Percentiles rank a stretch among this genome's conserved stretches.
phyloP scores from a whole-genome alignment of 2,797 vertebrate genomes.

The Enteromius argenteus region DNA sequence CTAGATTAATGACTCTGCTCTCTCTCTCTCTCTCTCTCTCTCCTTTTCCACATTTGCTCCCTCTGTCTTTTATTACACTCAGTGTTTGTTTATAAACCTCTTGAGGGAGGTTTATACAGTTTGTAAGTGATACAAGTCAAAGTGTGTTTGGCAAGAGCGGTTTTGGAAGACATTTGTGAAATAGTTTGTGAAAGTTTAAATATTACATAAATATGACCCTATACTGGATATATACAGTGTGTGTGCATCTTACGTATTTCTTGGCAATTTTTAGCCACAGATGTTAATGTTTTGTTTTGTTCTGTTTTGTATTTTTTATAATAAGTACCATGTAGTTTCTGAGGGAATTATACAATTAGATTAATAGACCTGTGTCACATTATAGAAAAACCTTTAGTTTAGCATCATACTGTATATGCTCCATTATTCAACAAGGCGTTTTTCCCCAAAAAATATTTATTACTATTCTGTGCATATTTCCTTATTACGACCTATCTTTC shows the following conservation, averaged over 20 bases:
- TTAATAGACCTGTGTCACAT: not conserved
- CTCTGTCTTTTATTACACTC: not conserved
- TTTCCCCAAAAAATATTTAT: slow-evolving; percentile 12
- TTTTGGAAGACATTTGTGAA: slow-evolving; percentile 11
- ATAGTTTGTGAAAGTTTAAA: not conserved
- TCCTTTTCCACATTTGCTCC: not conserved
- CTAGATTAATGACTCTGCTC: slow-evolving; percentile 62
- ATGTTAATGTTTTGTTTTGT: not conserved
- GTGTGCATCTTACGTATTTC: not conserved
- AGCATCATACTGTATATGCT: not conserved
- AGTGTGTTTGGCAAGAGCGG: not conserved
- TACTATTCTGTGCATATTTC: not conserved
- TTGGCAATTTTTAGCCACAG: not conserved
- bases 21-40: slow-evolving; percentile 10
- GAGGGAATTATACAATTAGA: not conserved
- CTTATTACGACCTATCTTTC: slow-evolving; percentile 26
- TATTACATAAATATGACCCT: not conserved
- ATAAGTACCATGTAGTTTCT: not conserved
- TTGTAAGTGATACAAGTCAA: not conserved
- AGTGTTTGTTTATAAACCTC: slow-evolving; percentile 25
- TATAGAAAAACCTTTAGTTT: not conserved
- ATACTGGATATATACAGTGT: not conserved
- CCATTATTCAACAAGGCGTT: not conserved
- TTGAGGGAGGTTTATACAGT: slow-evolving; percentile 8
- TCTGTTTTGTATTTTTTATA: not conserved